Evolutionary conservation across 2,888 invertebrate genomes (phyloP).

Genomic region (Morpho achilles): DNA sequence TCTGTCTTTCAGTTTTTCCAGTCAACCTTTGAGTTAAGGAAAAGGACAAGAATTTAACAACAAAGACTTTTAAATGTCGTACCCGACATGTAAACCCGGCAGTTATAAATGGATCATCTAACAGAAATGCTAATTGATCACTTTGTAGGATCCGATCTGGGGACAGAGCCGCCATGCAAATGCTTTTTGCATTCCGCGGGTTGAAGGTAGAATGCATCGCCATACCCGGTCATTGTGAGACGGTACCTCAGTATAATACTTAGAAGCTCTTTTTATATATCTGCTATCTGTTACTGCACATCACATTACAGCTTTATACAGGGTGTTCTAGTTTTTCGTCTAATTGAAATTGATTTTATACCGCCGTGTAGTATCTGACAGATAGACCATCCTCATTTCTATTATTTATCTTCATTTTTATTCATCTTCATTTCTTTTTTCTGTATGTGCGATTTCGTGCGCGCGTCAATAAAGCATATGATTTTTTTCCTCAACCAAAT

Average conservation of each 20-base stretch:
- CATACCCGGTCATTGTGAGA: conserved; percentile 16
- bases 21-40: too few species aligned
- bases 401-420: too few species aligned
- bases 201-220: conserved; percentile 23
- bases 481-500: too few species aligned
- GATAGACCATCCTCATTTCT: too few species aligned
- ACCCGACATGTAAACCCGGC: conserved; percentile 12
- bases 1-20: too few species aligned
- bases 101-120: conserved; percentile 34
- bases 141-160: conserved; percentile 51
- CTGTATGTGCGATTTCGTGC: too few species aligned
- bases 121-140: conserved; percentile 66
- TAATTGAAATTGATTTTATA: too few species aligned
- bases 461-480: too few species aligned
- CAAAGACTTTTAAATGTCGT: neutral
- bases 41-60: too few species aligned
- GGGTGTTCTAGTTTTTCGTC: neutral
- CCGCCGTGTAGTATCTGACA: too few species aligned
- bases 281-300: neutral
- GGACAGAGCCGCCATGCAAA: conserved; percentile 49
- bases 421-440: too few species aligned
- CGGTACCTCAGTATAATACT: conserved; percentile 12
- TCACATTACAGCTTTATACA: neutral
- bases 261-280: conserved; percentile 2
- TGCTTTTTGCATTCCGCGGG: conserved; percentile 55